Conservation (phyloP, 2,113 vertebrate species). For the Trogon surrucura region DNA sequence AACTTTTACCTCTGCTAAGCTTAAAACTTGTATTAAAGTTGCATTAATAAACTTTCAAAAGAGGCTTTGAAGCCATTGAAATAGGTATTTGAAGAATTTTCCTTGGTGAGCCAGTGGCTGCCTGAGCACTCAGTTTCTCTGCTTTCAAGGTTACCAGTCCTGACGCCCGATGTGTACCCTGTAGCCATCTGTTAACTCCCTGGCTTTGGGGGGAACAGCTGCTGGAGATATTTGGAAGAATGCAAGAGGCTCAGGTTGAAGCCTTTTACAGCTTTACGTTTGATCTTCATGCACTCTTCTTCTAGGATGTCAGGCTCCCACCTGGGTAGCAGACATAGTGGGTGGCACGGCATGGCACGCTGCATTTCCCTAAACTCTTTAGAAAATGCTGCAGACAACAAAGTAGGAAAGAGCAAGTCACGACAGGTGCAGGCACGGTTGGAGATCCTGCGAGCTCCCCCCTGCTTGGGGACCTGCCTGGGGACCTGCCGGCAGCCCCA, state of each 20-base stretch:
- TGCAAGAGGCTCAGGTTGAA: neutral
- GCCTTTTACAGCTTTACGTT: neutral
- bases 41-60: neutral
- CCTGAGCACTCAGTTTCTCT: neutral
- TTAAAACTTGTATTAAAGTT: neutral
- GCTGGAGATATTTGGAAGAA: neutral
- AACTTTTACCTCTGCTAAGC: neutral
- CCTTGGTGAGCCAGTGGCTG: neutral
- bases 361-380: neutral
- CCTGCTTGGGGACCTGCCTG: too few relatives aligned
- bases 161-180: neutral
- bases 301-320: neutral
- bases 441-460: neutral
- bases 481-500: neutral
- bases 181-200: neutral
- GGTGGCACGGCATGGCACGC: neutral
- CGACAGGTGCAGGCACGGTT: accelerated
- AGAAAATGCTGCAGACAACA: accelerated
- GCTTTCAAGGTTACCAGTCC: neutral
- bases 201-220: neutral
- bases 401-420: too few relatives aligned
- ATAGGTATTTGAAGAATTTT: neutral
- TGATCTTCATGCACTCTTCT: neutral
- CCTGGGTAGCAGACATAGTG: accelerated
- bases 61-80: neutral